Evolutionary conservation across 2,797 vertebrate species (phyloP), one percentile per base, ranked within the genome.

Genomic region (Monodelphis domestica): DNA sequence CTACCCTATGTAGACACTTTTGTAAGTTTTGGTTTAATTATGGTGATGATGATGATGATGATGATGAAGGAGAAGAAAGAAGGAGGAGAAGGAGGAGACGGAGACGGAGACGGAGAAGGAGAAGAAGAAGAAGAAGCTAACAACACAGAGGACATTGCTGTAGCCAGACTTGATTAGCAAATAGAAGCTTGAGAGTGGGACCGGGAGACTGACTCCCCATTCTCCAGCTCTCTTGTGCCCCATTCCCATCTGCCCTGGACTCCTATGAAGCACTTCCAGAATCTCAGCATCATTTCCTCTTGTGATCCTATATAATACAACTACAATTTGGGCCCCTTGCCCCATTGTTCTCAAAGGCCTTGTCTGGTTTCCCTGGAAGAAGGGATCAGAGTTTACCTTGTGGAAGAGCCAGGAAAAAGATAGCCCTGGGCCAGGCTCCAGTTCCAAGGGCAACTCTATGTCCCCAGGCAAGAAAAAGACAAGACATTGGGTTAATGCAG

Each of bases 211-310:
- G 38, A 17, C 51, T 50, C n/a, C 3, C 89, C 17, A 28, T 45
- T 45, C 70, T 45, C 10, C n/a, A n/a, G n/a, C n/a, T n/a, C n/a
- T n/a, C n/a, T n/a, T n/a, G n/a, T n/a, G n/a, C n/a, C n/a, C n/a
- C n/a, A n/a, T n/a, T n/a, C 9, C 21, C 30, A n/a, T 21, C 11
- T 84, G 38, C 21, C 38, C 24, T 26, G 4, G 14, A 33, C 9
- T 89, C 63, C 53, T 56, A 57, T 93, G 89, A 50, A 92, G 4
- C 2, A 57, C n/a, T 57, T 91, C 70, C n/a, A 24, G 51, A 56
- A 91, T 38, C 92, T 88, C 90, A 91, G 63, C 91, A 5, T 91
- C 30, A 89, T 29, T 89, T 91, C 92, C 33, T 54, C 53, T 50
- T 90, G 50, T 45, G 78, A 54, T 52, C 89, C 95, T 56, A 21